Conservation (phyloP, 2,797 vertebrate genomes). For the Dryobates pubescens region DNA sequence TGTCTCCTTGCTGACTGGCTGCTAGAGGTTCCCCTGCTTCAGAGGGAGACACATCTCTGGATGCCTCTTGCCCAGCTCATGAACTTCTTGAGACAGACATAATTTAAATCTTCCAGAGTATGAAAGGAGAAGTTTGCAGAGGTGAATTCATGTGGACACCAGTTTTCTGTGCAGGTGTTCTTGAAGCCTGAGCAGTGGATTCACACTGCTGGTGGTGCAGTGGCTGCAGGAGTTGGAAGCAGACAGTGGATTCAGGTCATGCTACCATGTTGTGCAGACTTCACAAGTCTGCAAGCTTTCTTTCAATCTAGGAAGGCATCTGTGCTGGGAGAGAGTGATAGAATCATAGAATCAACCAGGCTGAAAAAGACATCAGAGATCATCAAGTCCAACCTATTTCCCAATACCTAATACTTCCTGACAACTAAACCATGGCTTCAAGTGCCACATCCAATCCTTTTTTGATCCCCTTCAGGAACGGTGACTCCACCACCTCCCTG, state of each 20-base stretch:
- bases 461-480: no score
- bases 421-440: no score
- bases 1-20: neutral
- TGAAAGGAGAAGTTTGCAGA: no score
- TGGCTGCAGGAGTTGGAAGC: fast-evolving
- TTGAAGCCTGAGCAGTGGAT: neutral
- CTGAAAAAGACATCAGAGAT: no score
- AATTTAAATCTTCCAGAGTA: no score
- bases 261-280: neutral
- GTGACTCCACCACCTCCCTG: no score
- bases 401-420: no score
- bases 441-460: no score
- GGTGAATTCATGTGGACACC: neutral
- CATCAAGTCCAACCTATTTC: no score
- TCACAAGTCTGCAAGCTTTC: neutral
- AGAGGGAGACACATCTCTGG: neutral
- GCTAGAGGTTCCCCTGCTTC: neutral
- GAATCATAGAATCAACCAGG: no score
- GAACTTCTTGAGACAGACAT: neutral
- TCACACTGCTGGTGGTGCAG: fast-evolving
- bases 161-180: neutral
- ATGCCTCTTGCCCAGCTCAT: neutral
- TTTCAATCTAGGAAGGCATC: neutral
- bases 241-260: neutral
- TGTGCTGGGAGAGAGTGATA: neutral